phyloP scores from a whole-genome alignment of 2,888 invertebrate species.

The Cheilosia vernalis region DNA sequence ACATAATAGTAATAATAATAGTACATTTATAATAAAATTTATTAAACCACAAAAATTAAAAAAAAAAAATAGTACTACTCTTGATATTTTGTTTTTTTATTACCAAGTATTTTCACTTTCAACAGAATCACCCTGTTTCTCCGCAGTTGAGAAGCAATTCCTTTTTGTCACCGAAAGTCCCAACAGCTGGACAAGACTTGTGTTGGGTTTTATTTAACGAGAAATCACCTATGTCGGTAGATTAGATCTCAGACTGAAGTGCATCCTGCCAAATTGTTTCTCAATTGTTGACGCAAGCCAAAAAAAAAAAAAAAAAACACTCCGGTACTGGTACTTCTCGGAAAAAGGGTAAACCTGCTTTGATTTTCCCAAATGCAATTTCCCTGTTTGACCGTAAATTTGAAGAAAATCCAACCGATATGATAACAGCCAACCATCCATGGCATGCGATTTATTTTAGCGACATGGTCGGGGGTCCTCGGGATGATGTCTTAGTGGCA shows the following conservation, averaged over 20 bases:
- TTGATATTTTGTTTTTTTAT: too few species aligned
- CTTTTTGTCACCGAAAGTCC: too few species aligned
- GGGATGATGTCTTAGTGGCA: background rate
- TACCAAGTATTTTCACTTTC: too few species aligned
- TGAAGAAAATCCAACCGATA: background rate
- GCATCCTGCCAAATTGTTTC: background rate
- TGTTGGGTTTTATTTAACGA: background rate
- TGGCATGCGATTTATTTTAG: slow-evolving; percentile 12
- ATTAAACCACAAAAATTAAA: too few species aligned
- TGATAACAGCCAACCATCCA: slow-evolving; percentile 6
- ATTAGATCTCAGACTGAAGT: background rate
- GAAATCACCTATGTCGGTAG: background rate
- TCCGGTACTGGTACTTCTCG: background rate
- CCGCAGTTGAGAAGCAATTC: too few species aligned
- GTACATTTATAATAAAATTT: too few species aligned
- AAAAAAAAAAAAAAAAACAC: too few species aligned
- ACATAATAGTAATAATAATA: too few species aligned
- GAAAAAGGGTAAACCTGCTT: slow-evolving; percentile 6
- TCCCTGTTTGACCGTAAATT: slow-evolving; percentile 5
- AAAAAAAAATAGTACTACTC: too few species aligned
- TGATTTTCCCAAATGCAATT: slow-evolving; percentile 5
- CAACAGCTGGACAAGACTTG: background rate
- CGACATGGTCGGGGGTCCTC: slow-evolving; percentile 9
- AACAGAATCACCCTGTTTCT: too few species aligned
- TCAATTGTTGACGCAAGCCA: background rate